A percentile compares a stretch with the other conserved stretches of the same genome.
Conservation (phyloP, 2,113 vertebrate species). For the Phaethon lepturus region DNA sequence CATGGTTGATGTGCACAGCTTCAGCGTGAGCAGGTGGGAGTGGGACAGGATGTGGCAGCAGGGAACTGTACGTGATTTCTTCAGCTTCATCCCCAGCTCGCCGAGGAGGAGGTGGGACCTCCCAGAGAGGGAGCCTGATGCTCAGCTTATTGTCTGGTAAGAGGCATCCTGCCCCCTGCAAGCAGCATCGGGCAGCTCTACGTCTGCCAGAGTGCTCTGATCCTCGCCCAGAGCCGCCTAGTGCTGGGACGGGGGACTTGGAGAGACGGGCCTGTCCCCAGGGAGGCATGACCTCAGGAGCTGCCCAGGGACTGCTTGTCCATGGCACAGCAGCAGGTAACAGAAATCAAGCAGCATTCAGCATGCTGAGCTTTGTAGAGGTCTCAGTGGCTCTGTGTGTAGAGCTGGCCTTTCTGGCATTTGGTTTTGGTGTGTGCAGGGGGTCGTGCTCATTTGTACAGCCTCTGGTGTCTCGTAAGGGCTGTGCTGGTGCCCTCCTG, state of each 20-base stretch:
- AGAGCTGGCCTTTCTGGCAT: background rate
- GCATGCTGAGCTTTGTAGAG: rapidly evolving
- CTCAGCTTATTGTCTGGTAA: too few relatives aligned
- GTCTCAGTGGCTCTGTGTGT: background rate
- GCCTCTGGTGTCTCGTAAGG: background rate
- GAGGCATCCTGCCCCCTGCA: background rate
- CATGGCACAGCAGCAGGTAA: rapidly evolving
- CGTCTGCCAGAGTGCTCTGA: rapidly evolving
- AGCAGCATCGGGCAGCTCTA: rapidly evolving
- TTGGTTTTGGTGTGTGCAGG: background rate
- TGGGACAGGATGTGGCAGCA: rapidly evolving
- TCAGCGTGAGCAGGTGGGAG: background rate
- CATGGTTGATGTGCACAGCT: rapidly evolving
- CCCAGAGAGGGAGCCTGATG: background rate
- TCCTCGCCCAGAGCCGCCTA: background rate
- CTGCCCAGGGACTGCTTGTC: background rate
- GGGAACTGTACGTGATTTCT: background rate
- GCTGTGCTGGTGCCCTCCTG: background rate
- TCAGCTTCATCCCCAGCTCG: background rate
- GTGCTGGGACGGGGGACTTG: background rate
- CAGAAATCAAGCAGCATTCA: rapidly evolving
- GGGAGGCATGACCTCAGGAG: background rate
- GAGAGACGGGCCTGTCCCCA: background rate
- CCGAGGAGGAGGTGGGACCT: background rate
- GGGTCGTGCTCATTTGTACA: background rate